These are phyloP conservation scores for Ceratosolen solmsi DNA, from an alignment of 1,140 invertebrate genomes.

Conservation along the genomic window DNA sequence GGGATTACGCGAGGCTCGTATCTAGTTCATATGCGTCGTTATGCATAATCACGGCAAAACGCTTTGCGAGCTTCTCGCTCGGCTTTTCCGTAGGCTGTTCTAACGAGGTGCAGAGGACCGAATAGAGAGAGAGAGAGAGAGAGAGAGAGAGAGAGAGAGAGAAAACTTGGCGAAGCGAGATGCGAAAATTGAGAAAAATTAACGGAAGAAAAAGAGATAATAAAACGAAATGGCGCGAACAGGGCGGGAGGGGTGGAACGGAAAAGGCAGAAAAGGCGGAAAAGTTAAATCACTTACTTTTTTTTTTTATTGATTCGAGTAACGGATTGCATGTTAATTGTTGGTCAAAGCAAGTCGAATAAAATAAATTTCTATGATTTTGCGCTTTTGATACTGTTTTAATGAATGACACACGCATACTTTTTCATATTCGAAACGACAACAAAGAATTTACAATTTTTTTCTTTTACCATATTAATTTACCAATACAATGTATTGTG, in stretches of 20 bases:
- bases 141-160: not conserved
- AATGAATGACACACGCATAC: too few species aligned
- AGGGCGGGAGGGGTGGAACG: not conserved
- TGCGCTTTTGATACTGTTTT: too few species aligned
- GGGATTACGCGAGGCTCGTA: constrained; percentile 31
- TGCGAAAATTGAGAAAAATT: constrained; percentile 16
- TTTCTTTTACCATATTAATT: too few species aligned
- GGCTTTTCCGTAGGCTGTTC: constrained; percentile 27
- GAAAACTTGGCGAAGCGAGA: too few species aligned
- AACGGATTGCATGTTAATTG: constrained; percentile 2
- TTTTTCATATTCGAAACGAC: too few species aligned
- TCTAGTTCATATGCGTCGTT: constrained; percentile 47
- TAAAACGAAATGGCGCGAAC: not conserved
- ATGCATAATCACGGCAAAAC: constrained; percentile 50
- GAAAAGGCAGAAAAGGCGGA: not conserved
- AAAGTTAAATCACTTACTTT: constrained; percentile 45
- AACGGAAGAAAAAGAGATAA: not conserved
- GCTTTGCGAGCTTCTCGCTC: constrained; percentile 34
- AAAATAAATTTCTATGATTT: too few species aligned
- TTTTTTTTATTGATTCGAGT: constrained; percentile 12
- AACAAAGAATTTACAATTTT: too few species aligned
- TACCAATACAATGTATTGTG: too few species aligned
- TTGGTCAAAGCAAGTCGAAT: too few species aligned
- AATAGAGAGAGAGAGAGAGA: not conserved
- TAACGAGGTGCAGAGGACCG: not conserved